These are phyloP conservation scores for Xenus cinereus DNA, from an alignment of 2,113 vertebrate species.

Conservation along the genomic window DNA sequence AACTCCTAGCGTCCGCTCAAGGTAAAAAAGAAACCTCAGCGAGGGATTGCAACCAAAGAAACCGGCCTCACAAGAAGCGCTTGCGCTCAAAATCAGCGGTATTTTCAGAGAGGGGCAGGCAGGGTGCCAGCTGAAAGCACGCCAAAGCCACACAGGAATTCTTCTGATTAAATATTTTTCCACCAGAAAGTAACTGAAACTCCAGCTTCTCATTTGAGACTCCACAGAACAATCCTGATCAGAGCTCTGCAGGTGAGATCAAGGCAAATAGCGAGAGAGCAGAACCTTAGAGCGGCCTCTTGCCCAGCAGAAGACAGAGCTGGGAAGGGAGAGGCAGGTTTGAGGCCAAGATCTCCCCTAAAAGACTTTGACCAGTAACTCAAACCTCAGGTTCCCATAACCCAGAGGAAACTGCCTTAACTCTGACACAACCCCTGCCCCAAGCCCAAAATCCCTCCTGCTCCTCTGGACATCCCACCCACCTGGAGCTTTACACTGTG, in stretches of 20 bases:
- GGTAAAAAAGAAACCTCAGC: not conserved
- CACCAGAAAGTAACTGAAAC: not conserved
- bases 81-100: not conserved
- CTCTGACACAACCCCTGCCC: not conserved
- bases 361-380: not conserved
- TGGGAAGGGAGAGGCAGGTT: not conserved
- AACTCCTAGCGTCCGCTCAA: not conserved
- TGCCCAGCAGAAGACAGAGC: not conserved
- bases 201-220: not conserved
- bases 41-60: not conserved
- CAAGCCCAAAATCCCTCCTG: not conserved
- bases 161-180: not conserved
- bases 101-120: not conserved
- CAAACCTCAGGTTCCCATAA: not conserved
- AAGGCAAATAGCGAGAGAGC: not conserved
- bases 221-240: not conserved
- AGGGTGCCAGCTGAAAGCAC: not conserved
- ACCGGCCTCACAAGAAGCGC: not conserved
- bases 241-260: not conserved
- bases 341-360: not conserved
- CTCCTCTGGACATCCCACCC: conserved; percentile 17
- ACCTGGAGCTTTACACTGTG: not conserved
- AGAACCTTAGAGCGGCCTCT: not conserved
- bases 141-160: not conserved
- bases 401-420: not conserved